Evolutionary conservation across 1,140 invertebrate genomes (phyloP), one percentile per base, ranked within the genome.

Genomic region (Ditylenchus dipsaci): DNA sequence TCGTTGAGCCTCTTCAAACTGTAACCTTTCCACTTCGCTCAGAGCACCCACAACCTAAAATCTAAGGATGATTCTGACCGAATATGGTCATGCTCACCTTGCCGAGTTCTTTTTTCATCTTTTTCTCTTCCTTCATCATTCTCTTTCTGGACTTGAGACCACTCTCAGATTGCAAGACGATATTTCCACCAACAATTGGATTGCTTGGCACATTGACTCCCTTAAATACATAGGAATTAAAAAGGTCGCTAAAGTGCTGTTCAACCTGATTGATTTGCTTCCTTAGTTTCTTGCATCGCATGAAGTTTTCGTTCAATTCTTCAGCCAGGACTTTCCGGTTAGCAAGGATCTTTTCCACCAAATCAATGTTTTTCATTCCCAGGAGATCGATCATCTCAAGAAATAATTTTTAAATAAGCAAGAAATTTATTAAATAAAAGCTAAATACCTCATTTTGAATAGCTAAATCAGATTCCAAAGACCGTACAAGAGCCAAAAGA

Each of bases 111-210:
- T 88, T 89, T n/a, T 87, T 84, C 3, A 88, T 78, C 75, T 89
- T 90, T 80, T 93, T 95, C 80, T 93, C 92, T 80, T 93, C 91
- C 82, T 92, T 93, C 15, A 91, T 87, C 9, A 91, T 87, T 83
- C 90, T 87, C 82, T 95, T 95, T 30, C 87, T 85, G 29, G 92
- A 78, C 64, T 88, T 84, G 76, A 90, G 91, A 80, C 96, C 92
- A 76, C 90, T 87, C 80, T 90, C 90, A 3, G 91, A 91, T 80
- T 85, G 70, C 5, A 79, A 72, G 67, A 64, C 56, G 59, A 79
- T 49, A 19, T 66, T 49, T 15, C 61, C 26, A 26, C 49, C 49
- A n/a, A 33, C 42, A n/a, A 58, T 33, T 27, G 21, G 43, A 29
- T 59, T 33, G 23, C 23, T 33, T 1, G 15, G 15, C 26, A 33